These are phyloP conservation scores for Pogona vitticeps DNA, from an alignment of 2,113 vertebrate genomes.

Conservation along the genomic window DNA sequence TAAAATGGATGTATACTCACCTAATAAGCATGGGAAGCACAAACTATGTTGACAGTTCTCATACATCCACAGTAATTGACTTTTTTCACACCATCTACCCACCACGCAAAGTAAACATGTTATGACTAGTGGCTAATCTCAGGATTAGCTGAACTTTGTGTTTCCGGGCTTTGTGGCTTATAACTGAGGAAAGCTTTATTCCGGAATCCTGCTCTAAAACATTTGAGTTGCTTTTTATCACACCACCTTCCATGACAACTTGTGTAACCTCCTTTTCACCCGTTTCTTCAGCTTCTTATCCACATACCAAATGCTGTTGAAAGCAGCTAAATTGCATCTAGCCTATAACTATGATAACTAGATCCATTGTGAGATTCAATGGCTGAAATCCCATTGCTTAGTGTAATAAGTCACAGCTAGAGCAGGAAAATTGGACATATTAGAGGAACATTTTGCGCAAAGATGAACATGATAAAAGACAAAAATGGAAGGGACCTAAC, in stretches of 20 bases:
- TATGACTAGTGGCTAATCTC: slow-evolving; percentile 13
- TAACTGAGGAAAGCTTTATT: neutral
- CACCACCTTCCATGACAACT: neutral
- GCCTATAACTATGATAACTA: neutral
- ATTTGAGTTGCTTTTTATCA: neutral
- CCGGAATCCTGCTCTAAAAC: neutral
- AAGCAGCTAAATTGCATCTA: neutral
- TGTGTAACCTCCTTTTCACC: neutral
- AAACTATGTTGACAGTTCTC: neutral
- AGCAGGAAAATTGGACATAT: no score
- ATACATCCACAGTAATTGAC: neutral
- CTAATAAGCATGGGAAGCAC: neutral
- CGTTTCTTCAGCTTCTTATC: neutral
- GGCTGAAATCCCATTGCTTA: no score
- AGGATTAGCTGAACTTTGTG: slow-evolving; percentile 11
- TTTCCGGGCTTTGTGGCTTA: slow-evolving; percentile 11
- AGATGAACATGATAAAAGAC: no score
- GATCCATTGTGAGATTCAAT: neutral
- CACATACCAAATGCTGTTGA: neutral
- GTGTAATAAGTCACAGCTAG: no score
- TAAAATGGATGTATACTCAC: neutral
- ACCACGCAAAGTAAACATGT: slow-evolving; percentile 11
- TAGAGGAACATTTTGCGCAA: no score
- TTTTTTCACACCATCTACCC: neutral
- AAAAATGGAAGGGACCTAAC: no score